Evolutionary conservation across 1,140 invertebrate genomes (phyloP).

Genomic region (Drosophila ohnishii): DNA sequence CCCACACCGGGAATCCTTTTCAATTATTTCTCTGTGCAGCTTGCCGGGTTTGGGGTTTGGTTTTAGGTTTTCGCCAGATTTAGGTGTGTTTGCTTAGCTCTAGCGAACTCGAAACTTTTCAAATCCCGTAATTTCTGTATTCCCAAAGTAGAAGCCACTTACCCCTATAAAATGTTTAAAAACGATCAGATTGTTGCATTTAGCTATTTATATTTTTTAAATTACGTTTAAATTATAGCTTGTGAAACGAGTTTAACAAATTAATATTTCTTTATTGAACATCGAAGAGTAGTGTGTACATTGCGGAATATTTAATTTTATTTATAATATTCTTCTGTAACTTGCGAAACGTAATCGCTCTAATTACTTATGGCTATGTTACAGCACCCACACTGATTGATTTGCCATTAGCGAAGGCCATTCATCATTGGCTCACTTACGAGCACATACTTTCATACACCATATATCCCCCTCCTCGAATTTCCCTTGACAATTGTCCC

Average conservation of each 20-base stretch:
- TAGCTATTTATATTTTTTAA: background rate
- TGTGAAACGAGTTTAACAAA: too few relatives aligned
- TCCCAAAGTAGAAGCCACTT: conserved; percentile 5
- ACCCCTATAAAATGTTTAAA: background rate
- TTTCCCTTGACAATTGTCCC: conserved; percentile 39
- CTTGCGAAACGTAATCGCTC: background rate
- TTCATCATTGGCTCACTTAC: conserved; percentile 27
- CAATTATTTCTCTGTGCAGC: conserved; percentile 68
- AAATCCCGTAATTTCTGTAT: conserved; percentile 9
- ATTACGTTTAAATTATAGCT: too few relatives aligned
- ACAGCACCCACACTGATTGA: conserved; percentile 12
- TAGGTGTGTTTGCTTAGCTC: conserved; percentile 25
- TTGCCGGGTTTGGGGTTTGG: conserved; percentile 38
- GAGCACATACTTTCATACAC: background rate
- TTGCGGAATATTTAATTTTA: background rate
- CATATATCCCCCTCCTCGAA: background rate
- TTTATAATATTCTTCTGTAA: too few relatives aligned
- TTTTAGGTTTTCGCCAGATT: conserved; percentile 17
- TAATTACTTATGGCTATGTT: conserved; percentile 4
- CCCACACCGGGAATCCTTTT: conserved; percentile 67
- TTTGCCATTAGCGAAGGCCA: conserved; percentile 36
- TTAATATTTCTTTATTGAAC: too few relatives aligned
- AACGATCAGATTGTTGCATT: background rate
- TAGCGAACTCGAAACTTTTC: conserved; percentile 15
- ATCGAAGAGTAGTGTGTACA: background rate